Evolutionary conservation across 2,797 vertebrate species (phyloP).

Genomic region (Pseudochirops corinnae): DNA sequence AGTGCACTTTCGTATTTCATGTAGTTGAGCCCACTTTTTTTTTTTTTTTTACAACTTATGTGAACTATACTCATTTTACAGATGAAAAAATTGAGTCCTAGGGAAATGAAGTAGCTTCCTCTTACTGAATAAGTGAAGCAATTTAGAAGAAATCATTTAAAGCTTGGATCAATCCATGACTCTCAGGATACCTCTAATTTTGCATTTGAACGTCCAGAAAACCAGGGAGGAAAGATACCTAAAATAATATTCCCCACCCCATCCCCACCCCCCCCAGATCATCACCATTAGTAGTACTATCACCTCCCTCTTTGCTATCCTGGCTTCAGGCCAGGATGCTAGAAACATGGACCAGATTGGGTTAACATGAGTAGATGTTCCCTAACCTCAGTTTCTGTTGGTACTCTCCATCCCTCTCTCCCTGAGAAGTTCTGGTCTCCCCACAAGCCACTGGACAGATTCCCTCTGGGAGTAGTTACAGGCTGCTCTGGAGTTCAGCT

Average conservation of each 20-base stretch:
- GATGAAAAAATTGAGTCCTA: neutral
- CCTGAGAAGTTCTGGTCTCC: neutral
- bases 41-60: neutral
- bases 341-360: neutral
- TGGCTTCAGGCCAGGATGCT: neutral
- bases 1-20: neutral
- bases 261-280: rapidly evolving
- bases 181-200: neutral
- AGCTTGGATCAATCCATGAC: neutral
- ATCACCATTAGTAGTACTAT: neutral
- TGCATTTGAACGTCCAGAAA: neutral
- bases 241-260: neutral
- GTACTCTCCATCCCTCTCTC: neutral
- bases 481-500: conserved; percentile 33
- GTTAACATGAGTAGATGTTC: neutral
- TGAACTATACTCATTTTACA: neutral
- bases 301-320: neutral
- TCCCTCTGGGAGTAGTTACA: conserved; percentile 41
- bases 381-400: neutral
- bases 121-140: neutral
- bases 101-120: neutral
- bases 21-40: neutral
- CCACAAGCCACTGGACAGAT: neutral
- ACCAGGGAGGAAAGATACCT: neutral
- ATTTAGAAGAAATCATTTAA: neutral